phyloP scores from a whole-genome alignment of 2,113 vertebrate genomes.

The Clupea harengus region DNA sequence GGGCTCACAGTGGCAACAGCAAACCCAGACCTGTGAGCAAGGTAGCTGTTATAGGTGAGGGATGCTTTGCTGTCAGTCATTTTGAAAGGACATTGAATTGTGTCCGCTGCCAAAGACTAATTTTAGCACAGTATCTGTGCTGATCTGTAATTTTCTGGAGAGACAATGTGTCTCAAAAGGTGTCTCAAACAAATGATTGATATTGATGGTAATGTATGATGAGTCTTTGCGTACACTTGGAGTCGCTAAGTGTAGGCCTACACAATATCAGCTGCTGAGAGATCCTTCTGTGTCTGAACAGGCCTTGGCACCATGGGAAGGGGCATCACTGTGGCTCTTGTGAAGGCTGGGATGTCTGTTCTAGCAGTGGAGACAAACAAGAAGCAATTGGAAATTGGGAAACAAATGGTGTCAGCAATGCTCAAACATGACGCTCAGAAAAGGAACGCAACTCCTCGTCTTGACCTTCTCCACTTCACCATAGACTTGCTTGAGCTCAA shows the following conservation, averaged over 20 bases:
- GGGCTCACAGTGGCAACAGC: conserved; percentile 79
- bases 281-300: conserved; percentile 50
- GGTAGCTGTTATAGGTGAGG: conserved; percentile 84
- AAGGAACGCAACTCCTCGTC: conserved; percentile 46
- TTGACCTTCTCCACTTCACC: conserved; percentile 69
- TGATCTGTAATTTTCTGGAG: not conserved
- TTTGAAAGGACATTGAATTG: not conserved
- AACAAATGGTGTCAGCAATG: conserved; percentile 66
- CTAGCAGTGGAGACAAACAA: conserved; percentile 81
- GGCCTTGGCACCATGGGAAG: conserved; percentile 93
- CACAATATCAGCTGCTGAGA: not conserved
- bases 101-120: not conserved
- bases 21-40: conserved; percentile 66
- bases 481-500: conserved; percentile 63
- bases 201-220: no score
- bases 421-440: conserved; percentile 76
- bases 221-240: not conserved
- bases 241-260: no score
- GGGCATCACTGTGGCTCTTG: conserved; percentile 81
- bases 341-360: conserved; percentile 78
- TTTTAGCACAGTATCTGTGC: not conserved
- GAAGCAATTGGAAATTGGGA: conserved; percentile 73
- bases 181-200: no score
- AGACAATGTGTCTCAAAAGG: no score
- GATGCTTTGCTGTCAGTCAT: not conserved